Percentiles rank a stretch among this genome's conserved stretches.
Evolutionary conservation across 2,797 vertebrate species (phyloP).

Genomic region (Melanotaenia trifasciata): DNA sequence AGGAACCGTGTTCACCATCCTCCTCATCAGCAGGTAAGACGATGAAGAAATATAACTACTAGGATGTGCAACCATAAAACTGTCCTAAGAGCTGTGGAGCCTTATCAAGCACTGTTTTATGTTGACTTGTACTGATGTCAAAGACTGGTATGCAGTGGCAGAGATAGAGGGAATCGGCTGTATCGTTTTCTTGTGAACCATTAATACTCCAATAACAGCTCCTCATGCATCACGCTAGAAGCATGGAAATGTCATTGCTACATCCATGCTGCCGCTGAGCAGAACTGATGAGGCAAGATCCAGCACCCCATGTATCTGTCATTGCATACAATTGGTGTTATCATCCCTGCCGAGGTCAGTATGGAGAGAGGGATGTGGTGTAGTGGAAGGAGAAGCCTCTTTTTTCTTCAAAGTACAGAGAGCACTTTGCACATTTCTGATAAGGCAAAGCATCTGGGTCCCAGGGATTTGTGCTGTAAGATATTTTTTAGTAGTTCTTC

Average conservation of each 20-base stretch:
- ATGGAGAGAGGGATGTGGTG: conserved; percentile 62
- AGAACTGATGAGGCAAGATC: conserved; percentile 50
- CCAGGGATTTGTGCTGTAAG: conserved; percentile 24
- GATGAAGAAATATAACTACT: conserved; percentile 26
- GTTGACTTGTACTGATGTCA: conserved; percentile 34
- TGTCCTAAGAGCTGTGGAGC: conserved; percentile 22
- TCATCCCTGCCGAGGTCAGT: conserved; percentile 62
- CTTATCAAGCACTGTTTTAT: conserved; percentile 41
- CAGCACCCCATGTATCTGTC: conserved; percentile 42
- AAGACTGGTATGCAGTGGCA: neutral
- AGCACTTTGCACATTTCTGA: conserved; percentile 54
- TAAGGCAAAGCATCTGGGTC: conserved; percentile 47
- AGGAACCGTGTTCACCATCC: conserved; percentile 71
- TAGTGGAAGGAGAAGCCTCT: conserved; percentile 57
- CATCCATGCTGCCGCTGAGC: conserved; percentile 42
- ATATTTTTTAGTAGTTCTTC: conserved; percentile 53
- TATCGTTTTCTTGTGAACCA: conserved; percentile 31
- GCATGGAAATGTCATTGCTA: conserved; percentile 33
- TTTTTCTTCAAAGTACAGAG: conserved; percentile 56
- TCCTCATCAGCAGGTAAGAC: conserved; percentile 85
- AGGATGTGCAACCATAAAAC: conserved; percentile 21
- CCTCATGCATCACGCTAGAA: conserved; percentile 20
- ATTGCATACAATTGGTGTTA: conserved; percentile 50
- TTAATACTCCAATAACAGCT: conserved; percentile 41
- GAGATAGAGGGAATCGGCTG: conserved; percentile 5